A percentile compares a stretch with the other conserved stretches of the same genome.
Conservation (phyloP, 2,888 invertebrate genomes). For the Drosophila subquinaria region DNA sequence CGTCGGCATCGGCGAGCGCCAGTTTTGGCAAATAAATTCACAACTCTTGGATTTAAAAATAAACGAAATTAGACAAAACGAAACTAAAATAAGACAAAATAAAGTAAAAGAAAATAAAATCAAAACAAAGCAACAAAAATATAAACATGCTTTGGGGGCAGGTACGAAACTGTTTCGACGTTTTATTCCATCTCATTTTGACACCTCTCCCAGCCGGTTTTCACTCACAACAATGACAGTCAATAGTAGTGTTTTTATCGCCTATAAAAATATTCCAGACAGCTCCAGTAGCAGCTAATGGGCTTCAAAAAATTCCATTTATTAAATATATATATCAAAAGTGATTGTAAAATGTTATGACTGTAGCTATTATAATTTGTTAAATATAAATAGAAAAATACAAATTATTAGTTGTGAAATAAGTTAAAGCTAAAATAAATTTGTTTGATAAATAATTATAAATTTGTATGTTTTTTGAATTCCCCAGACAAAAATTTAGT, state of each 20-base stretch:
- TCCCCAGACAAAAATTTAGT: too few species aligned
- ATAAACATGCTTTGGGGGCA: conserved; percentile 26
- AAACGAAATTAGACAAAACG: conserved; percentile 28
- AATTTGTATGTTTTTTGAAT: too few species aligned
- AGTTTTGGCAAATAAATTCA: conserved; percentile 38
- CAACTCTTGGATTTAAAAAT: not conserved
- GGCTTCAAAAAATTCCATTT: conserved; percentile 7
- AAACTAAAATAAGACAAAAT: conserved; percentile 1
- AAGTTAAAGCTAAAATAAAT: too few species aligned
- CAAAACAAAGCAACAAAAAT: not conserved
- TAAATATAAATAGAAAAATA: too few species aligned
- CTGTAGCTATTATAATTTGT: not conserved
- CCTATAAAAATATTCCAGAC: not conserved
- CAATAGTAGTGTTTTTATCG: conserved; percentile 13
- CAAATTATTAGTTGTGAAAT: too few species aligned
- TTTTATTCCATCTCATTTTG: conserved; percentile 5
- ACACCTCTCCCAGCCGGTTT: conserved; percentile 30
- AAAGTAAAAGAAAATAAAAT: not conserved
- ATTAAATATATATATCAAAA: not conserved
- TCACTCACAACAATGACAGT: conserved; percentile 3
- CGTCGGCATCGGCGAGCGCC: conserved; percentile 31
- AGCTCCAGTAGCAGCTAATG: not conserved
- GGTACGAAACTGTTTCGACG: conserved; percentile 22
- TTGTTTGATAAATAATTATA: too few species aligned
- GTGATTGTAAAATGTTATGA: not conserved